Evolutionary conservation across 2,888 invertebrate genomes (phyloP).

Genomic region (Corbicula japonica): DNA sequence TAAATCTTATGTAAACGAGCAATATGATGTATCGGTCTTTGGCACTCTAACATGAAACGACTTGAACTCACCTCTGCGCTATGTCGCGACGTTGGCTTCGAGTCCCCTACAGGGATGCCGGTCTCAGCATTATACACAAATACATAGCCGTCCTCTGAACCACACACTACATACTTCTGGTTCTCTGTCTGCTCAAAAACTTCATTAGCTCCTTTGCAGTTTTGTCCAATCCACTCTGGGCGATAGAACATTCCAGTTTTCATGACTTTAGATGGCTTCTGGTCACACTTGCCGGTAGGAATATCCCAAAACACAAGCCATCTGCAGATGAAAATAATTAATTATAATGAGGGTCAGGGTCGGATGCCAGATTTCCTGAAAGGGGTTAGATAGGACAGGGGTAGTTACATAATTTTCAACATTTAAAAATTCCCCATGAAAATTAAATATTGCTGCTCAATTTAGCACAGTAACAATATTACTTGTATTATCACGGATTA

Average conservation of each 20-base stretch:
- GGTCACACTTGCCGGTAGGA: slow-evolving; percentile 80
- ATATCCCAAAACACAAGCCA: slow-evolving; percentile 81
- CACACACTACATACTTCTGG: slow-evolving; percentile 65
- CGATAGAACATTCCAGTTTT: slow-evolving; percentile 74
- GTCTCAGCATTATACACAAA: slow-evolving; percentile 72
- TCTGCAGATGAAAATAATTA: too few species aligned
- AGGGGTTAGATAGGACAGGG: too few species aligned
- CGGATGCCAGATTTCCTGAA: too few species aligned
- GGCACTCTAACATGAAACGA: too few species aligned
- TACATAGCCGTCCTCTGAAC: slow-evolving; percentile 80
- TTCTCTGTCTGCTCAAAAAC: slow-evolving; percentile 62
- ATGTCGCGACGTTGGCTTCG: slow-evolving; percentile 74
- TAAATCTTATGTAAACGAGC: too few species aligned
- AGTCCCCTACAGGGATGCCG: slow-evolving; percentile 71
- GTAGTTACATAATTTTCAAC: too few species aligned
- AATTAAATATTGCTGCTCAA: too few species aligned
- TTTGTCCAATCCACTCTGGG: slow-evolving; percentile 69
- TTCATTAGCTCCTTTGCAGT: slow-evolving; percentile 67
- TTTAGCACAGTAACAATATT: too few species aligned
- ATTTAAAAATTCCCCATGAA: too few species aligned
- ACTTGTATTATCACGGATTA: too few species aligned
- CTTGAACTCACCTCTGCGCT: slow-evolving; percentile 69
- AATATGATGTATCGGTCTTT: too few species aligned
- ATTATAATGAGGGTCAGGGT: too few species aligned
- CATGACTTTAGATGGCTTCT: slow-evolving; percentile 64